These are phyloP conservation scores for Gila orcuttii DNA, from an alignment of 2,113 vertebrate species.

Conservation along the genomic window DNA sequence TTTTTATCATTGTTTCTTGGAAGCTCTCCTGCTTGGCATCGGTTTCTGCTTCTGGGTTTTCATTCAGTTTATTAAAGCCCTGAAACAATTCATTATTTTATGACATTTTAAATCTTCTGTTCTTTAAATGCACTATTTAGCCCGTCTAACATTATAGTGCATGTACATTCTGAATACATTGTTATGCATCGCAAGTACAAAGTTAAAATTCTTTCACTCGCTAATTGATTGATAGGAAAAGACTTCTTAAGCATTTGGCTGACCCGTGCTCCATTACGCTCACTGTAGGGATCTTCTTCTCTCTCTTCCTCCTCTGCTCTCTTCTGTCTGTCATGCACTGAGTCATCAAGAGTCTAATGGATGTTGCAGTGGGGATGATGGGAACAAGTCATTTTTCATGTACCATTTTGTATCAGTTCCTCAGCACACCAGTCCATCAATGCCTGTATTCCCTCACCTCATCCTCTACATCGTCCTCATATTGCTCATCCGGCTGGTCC, in stretches of 20 bases:
- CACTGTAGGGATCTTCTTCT: slow-evolving; percentile 83
- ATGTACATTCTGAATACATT: background rate
- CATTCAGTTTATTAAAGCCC: background rate
- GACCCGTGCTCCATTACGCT: slow-evolving; percentile 73
- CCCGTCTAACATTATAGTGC: background rate
- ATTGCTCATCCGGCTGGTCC: slow-evolving; percentile 90
- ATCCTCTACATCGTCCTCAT: slow-evolving; percentile 91
- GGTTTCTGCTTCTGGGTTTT: slow-evolving; percentile 68
- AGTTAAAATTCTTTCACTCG: background rate
- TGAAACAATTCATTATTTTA: background rate
- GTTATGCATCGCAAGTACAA: background rate
- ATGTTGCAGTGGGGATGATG: background rate
- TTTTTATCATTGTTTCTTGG: slow-evolving; percentile 83
- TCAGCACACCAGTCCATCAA: slow-evolving; percentile 26
- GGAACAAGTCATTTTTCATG: slow-evolving; percentile 31
- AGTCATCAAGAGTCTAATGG: slow-evolving; percentile 85
- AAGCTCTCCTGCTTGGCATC: slow-evolving; percentile 66
- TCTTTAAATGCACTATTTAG: background rate
- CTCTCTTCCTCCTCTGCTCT: slow-evolving; percentile 81
- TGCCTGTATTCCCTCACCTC: slow-evolving; percentile 76
- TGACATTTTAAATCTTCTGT: background rate
- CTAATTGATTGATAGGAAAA: background rate
- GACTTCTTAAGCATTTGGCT: background rate
- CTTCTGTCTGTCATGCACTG: slow-evolving; percentile 80
- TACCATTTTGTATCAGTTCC: slow-evolving; percentile 10